Conservation (phyloP, 2,113 vertebrate species). For the Dromiciops gliroides region DNA sequence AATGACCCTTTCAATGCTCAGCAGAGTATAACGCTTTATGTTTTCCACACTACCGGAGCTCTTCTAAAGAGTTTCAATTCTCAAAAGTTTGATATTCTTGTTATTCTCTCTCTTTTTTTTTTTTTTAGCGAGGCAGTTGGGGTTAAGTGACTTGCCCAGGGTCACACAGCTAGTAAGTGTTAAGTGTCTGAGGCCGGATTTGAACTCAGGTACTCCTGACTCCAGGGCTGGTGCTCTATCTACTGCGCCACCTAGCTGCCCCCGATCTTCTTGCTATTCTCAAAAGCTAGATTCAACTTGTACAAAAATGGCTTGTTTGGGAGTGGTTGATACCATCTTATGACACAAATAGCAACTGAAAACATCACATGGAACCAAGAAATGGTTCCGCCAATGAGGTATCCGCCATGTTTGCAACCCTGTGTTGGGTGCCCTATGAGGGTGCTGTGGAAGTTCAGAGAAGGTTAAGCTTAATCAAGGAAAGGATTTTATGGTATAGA, state of each 20-base stretch:
- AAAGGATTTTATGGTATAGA: background rate
- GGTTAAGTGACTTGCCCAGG: no score
- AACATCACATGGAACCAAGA: background rate
- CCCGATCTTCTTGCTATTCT: no score
- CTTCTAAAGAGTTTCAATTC: conserved; percentile 27
- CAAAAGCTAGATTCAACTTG: conserved; percentile 49
- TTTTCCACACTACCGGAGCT: conserved; percentile 39
- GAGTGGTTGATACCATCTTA: conserved; percentile 15
- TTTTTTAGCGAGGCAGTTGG: no score
- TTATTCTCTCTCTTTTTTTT: no score
- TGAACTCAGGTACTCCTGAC: no score
- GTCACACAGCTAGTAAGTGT: no score
- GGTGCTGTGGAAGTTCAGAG: background rate
- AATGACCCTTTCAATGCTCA: conserved; percentile 44
- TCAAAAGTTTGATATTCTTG: conserved; percentile 29
- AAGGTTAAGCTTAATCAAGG: background rate
- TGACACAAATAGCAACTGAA: background rate
- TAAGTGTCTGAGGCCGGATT: no score
- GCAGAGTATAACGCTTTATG: conserved; percentile 8
- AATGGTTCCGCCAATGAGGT: background rate
- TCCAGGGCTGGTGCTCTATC: no score
- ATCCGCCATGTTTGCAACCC: background rate
- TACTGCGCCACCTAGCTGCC: no score
- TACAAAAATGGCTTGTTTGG: conserved; percentile 17
- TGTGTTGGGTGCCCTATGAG: background rate